Conservation (phyloP, 2,888 invertebrate genomes). For the Drosophila nigricruria region DNA sequence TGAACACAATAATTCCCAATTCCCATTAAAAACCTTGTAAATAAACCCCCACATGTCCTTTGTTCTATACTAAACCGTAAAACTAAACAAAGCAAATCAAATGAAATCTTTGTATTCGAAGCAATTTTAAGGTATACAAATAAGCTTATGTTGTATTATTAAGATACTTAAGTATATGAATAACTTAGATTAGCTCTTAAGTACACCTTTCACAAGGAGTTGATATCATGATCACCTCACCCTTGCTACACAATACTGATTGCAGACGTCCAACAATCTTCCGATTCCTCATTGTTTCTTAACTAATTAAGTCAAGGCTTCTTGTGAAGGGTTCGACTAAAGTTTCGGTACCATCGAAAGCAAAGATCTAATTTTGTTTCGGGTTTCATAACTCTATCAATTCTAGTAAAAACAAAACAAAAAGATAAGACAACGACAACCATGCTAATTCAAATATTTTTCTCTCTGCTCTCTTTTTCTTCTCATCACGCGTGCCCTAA, state of each 20-base stretch:
- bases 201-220: constrained; percentile 53
- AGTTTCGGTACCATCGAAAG: constrained; percentile 54
- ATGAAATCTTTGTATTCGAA: constrained; percentile 38
- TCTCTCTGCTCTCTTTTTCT: constrained; percentile 83
- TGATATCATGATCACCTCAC: constrained; percentile 24
- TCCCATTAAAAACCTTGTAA: constrained; percentile 72
- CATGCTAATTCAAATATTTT: constrained; percentile 82
- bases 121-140: constrained; percentile 33
- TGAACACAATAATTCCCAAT: constrained; percentile 53
- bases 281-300: background rate
- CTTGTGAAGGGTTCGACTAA: constrained; percentile 55
- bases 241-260: constrained; percentile 9
- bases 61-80: constrained; percentile 73
- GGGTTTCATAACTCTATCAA: constrained; percentile 44
- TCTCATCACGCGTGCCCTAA: constrained; percentile 80
- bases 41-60: constrained; percentile 79
- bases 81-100: constrained; percentile 52
- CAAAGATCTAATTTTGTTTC: constrained; percentile 17
- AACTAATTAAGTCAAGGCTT: constrained; percentile 3
- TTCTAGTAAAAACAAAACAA: constrained; percentile 30
- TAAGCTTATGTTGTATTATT: constrained; percentile 23
- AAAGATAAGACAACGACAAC: constrained; percentile 50
- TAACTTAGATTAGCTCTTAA: constrained; percentile 28
- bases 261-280: constrained; percentile 4
- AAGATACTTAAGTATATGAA: constrained; percentile 18